Evolutionary conservation across 2,888 invertebrate species (phyloP), one percentile per base, ranked within the genome.

Genomic region (Drosophila putrida): DNA sequence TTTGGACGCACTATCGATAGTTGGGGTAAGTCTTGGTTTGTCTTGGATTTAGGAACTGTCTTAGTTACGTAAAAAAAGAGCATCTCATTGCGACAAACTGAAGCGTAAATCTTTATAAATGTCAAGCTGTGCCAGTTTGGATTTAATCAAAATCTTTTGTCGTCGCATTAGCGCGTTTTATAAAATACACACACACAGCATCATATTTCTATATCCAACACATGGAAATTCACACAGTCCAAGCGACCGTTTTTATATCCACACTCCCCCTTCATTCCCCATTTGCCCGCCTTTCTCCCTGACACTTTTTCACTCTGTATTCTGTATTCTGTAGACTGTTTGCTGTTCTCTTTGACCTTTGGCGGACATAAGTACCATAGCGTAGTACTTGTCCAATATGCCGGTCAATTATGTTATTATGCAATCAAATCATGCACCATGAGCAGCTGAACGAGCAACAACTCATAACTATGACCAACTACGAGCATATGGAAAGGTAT

Each of bases 1-100:
- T 95, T 96, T 65, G 97, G 97, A 59, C 94, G 97, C 83, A 96
- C 96, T 6, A 95, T 94, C 15, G 93, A 94, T 9, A 96, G 96
- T 92, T 98, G 97, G 97, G 95, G 97, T 97, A 93, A 96, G 96
- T 95, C 11, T 2, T 0, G 1, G 3, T 6, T 8, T 15, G 11
- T 10, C 20, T 25, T 3, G n/a, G 27, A 44, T n/a, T 13, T 6
- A 4, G 28, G n/a, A 46, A 20, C 35, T 20, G 13, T 33, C 11
- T 35, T 35, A 49, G 20, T 49, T 49, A 55, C 47, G 59, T 88
- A 77, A 79, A 49, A 49, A 11, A 6, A 35, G 85, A 59, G 38
- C 25, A 28, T 35, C 35, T 6, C 51, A 47, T 20, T 33, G 25
- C 13, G 35, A 38, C n/a, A 44, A 27, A 20, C 31, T 46, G 31